phyloP scores from a whole-genome alignment of 2,888 invertebrate genomes.

The Monochamus alternatus region DNA sequence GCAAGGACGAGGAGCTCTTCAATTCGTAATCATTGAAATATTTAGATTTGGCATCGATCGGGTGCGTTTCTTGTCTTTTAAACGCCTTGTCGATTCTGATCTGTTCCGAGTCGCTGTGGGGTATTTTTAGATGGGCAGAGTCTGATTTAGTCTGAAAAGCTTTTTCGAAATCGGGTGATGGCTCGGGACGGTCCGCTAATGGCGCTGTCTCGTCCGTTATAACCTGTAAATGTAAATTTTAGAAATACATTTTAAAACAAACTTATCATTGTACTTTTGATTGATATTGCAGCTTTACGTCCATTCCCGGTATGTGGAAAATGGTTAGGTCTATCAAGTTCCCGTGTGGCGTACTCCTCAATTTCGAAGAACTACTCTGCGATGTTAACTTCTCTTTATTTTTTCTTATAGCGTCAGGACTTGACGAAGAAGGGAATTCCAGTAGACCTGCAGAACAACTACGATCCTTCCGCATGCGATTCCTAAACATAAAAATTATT shows the following conservation, averaged over 20 bases:
- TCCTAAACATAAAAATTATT: slow-evolving; percentile 59
- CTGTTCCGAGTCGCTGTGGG: slow-evolving; percentile 63
- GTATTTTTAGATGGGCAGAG: slow-evolving; percentile 35
- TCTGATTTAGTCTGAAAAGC: slow-evolving; percentile 55
- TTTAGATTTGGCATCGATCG: slow-evolving; percentile 53
- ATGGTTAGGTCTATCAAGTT: slow-evolving; percentile 84
- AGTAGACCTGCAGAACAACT: slow-evolving; percentile 70
- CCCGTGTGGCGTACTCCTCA: slow-evolving; percentile 67
- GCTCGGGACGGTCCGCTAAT: slow-evolving; percentile 38
- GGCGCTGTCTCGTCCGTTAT: slow-evolving; percentile 52
- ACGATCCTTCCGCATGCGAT: slow-evolving; percentile 82
- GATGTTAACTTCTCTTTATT: slow-evolving; percentile 67
- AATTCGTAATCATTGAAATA: slow-evolving; percentile 54
- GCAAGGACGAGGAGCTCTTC: slow-evolving; percentile 62
- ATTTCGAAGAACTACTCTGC: slow-evolving; percentile 64
- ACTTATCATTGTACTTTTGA: slow-evolving; percentile 63
- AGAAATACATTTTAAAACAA: background rate
- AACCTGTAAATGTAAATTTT: slow-evolving; percentile 47
- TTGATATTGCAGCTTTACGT: slow-evolving; percentile 76
- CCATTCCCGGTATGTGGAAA: slow-evolving; percentile 92
- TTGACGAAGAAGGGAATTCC: slow-evolving; percentile 66
- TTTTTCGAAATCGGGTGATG: slow-evolving; percentile 60
- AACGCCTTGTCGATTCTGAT: slow-evolving; percentile 68
- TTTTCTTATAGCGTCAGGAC: slow-evolving; percentile 68
- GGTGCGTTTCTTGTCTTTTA: slow-evolving; percentile 63